Conservation (phyloP, 2,888 invertebrate genomes). For the Netelia virgata region DNA sequence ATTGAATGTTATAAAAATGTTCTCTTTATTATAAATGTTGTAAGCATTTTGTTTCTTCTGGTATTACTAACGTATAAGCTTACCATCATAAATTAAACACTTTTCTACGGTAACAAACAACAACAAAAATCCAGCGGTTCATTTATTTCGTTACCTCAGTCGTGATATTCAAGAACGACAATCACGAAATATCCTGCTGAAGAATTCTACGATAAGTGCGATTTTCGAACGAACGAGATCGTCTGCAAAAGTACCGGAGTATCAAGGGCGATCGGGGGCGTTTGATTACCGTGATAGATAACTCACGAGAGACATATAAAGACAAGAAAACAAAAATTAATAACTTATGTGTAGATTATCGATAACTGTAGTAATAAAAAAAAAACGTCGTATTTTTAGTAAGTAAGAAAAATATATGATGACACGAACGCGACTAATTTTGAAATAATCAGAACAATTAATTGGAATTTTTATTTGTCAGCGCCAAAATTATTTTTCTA, state of each 20-base stretch:
- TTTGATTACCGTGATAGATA: not conserved
- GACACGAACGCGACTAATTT: not conserved
- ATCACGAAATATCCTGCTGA: constrained; percentile 11
- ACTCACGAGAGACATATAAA: not conserved
- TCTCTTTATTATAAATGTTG: constrained; percentile 82
- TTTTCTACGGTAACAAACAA: constrained; percentile 78
- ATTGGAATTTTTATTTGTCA: not conserved
- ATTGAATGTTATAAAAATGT: constrained; percentile 83
- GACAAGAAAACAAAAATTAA: not conserved
- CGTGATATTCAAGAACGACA: not conserved
- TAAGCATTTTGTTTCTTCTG: constrained; percentile 82
- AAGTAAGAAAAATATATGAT: not conserved
- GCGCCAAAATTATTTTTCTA: constrained; percentile 55
- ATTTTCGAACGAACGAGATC: not conserved
- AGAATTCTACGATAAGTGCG: not conserved
- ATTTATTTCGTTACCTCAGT: constrained; percentile 70
- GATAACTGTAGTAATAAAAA: not conserved
- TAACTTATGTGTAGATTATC: not conserved
- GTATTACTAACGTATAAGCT: constrained; percentile 83
- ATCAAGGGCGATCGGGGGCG: not conserved
- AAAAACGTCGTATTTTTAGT: not conserved
- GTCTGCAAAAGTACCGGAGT: not conserved
- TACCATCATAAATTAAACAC: constrained; percentile 82
- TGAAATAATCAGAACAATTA: not conserved
- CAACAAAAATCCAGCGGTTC: constrained; percentile 58